phyloP scores from a whole-genome alignment of 2,797 vertebrate species.

The Channallabes apus region DNA sequence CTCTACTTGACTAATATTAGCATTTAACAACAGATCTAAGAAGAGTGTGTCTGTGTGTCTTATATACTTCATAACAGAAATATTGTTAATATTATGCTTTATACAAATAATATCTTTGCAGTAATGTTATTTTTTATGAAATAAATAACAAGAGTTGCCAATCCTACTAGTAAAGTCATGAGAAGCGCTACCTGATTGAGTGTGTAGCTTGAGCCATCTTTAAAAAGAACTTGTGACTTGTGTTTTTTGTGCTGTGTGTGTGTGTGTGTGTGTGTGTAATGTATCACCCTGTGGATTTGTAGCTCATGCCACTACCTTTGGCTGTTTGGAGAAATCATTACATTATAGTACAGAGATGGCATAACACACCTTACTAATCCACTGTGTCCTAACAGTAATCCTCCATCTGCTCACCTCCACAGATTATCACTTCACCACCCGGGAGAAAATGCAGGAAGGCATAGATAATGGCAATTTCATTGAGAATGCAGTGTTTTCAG shows the following conservation, averaged over 20 bases:
- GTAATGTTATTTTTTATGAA: neutral
- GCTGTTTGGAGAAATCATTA: neutral
- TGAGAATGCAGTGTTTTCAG: conserved; percentile 91
- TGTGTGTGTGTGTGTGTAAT: too few relatives aligned
- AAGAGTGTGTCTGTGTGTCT: neutral
- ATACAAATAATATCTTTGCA: neutral
- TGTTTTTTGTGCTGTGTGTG: neutral
- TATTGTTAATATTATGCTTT: neutral
- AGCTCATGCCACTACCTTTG: neutral
- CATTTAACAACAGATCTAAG: conserved; percentile 44
- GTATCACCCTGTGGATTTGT: neutral
- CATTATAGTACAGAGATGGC: neutral
- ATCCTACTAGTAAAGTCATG: neutral
- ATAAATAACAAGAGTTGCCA: neutral
- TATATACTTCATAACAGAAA: neutral
- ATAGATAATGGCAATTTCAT: conserved; percentile 88
- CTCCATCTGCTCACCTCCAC: conserved; percentile 38
- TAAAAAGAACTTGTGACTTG: neutral
- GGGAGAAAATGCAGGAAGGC: conserved; percentile 85
- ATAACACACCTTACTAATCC: neutral
- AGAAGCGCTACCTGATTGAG: neutral
- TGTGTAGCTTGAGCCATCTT: neutral
- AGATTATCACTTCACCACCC: conserved; percentile 95
- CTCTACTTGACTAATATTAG: conserved; percentile 46
- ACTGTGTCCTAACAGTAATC: conserved; percentile 20